Conservation (phyloP, 2,113 vertebrate genomes). For the Dolichallabes microphthalmus region DNA sequence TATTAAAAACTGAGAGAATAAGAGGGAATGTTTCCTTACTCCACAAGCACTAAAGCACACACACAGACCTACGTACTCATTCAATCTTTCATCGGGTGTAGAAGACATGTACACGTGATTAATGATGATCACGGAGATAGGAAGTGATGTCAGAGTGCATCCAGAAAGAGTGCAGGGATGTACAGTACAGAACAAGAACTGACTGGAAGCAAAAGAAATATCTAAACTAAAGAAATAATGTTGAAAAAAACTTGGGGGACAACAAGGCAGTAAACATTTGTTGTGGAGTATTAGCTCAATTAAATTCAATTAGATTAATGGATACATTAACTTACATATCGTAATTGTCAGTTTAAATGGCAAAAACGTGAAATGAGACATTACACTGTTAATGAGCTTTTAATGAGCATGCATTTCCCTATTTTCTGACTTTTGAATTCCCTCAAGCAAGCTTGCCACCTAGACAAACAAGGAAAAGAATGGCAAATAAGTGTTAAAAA, state of each 20-base stretch:
- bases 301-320: constrained; percentile 58
- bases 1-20: constrained; percentile 36
- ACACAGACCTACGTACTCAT: not conserved
- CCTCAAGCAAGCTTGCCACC: constrained; percentile 51
- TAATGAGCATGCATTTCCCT: constrained; percentile 66
- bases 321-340: constrained; percentile 70
- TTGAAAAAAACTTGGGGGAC: constrained; percentile 32
- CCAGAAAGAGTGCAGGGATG: not conserved
- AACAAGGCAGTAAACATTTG: constrained; percentile 59
- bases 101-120: not conserved
- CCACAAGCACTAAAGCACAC: constrained; percentile 2
- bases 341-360: constrained; percentile 72
- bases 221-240: constrained; percentile 38
- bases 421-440: constrained; percentile 63
- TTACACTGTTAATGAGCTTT: constrained; percentile 70
- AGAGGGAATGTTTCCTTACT: constrained; percentile 35
- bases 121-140: not conserved
- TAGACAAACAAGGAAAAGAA: constrained; percentile 44
- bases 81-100: constrained; percentile 38
- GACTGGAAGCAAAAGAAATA: constrained; percentile 11
- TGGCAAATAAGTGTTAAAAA: not conserved
- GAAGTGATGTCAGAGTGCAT: not conserved
- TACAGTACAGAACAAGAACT: constrained; percentile 12
- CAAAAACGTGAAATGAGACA: constrained; percentile 67
- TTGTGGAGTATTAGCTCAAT: constrained; percentile 41